Evolutionary conservation across 2,797 vertebrate genomes (phyloP), one percentile per base, ranked within the genome.

Genomic region (Taeniopygia guttata): DNA sequence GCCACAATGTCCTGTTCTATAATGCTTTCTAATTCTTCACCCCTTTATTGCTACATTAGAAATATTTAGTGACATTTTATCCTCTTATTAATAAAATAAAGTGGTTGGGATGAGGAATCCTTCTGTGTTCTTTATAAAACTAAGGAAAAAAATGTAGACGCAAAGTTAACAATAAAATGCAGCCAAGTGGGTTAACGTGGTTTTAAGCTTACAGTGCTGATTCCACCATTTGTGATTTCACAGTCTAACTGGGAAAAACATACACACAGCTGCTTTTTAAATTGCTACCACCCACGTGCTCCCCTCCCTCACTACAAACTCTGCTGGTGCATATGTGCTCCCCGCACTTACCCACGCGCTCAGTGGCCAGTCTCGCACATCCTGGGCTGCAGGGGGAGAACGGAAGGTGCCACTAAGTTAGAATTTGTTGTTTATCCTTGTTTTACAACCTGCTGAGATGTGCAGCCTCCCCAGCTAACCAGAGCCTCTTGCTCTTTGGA

Each of bases 1-100:
- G 95, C 95, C 97, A 95, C 96, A 90, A 95, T 91, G 94, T 95
- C 96, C 95, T 96, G 87, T 94, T 97, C 96, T 96, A 89, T 96
- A 91, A 93, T 91, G 76, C 96, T 95, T 96, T 93, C 94, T 96
- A 78, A 88, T 97, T 97, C 94, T 85, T 97, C 91, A 91, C 83
- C 87, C 89, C 96, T 97, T 98, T 96, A 94, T 94, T 92, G 83
- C 93, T 76, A 80, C 67, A 86, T 95, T 97, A 97, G 95, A 95
- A 92, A 96, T 96, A 95, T 92, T 95, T 94, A 94, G 91, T 46
- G 40, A 49, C 29, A 40, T 87, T 78, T 73, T 70, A 51, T 92
- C 88, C 64, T 67, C 76, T 76, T 45, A 72, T 54, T 91, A 97
- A 93, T 93, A 55, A 73, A 73, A 73, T 66, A 49, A 73, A 69